Evolutionary conservation across 2,113 vertebrate genomes (phyloP).

Genomic region (Poeciliopsis prolifica): DNA sequence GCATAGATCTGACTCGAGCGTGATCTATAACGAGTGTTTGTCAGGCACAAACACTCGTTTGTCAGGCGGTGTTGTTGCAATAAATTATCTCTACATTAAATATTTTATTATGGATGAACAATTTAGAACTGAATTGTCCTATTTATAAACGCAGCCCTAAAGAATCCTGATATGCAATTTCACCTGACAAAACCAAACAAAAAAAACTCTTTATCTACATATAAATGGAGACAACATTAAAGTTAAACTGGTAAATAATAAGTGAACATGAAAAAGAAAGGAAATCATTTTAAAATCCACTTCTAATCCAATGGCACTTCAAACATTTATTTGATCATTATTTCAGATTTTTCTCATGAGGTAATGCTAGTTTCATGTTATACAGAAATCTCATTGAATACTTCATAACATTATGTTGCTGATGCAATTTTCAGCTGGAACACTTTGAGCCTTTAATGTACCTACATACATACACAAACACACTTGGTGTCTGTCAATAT

Average conservation of each 20-base stretch:
- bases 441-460: not conserved
- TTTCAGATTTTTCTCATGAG: not conserved
- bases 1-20: too few species aligned
- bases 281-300: not conserved
- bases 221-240: not conserved
- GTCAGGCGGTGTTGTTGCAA: too few species aligned
- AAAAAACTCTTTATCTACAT: not conserved
- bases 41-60: too few species aligned
- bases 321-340: not conserved
- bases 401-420: not conserved
- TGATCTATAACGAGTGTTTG: too few species aligned
- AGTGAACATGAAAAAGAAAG: not conserved
- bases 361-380: not conserved
- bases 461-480: not conserved
- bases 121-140: too few species aligned
- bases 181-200: not conserved
- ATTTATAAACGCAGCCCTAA: too few species aligned
- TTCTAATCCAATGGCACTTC: not conserved
- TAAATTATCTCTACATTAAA: too few species aligned
- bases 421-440: not conserved
- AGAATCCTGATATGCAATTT: not conserved
- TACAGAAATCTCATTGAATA: not conserved
- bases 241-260: not conserved
- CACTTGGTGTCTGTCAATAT: not conserved
- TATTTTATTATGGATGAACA: too few species aligned